These are phyloP conservation scores for Charaxes varanes DNA, from an alignment of 1,140 invertebrate species.

Conservation along the genomic window DNA sequence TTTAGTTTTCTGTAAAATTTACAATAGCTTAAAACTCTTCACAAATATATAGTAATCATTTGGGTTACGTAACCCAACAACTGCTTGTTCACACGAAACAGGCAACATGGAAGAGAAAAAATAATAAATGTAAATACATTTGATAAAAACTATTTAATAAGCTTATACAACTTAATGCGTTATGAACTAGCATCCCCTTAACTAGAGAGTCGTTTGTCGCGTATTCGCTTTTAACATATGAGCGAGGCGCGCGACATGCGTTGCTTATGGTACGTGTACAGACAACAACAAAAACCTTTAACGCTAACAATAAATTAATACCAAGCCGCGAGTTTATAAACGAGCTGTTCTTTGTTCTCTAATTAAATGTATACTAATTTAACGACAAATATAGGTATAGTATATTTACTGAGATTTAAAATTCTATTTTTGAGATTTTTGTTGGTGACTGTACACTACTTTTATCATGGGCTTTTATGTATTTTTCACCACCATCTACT, in stretches of 20 bases:
- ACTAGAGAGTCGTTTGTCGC: conserved; percentile 60
- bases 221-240: conserved; percentile 59
- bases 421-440: too few species aligned
- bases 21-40: conserved; percentile 73
- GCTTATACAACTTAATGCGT: conserved; percentile 54
- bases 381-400: too few species aligned
- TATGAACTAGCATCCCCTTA: conserved; percentile 51
- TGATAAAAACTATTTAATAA: conserved; percentile 60
- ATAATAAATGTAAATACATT: conserved; percentile 58
- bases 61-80: conserved; percentile 62
- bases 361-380: too few species aligned
- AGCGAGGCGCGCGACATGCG: conserved; percentile 31
- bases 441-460: conserved; percentile 9
- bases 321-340: too few species aligned
- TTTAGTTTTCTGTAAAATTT: conserved; percentile 74
- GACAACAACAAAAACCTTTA: conserved; percentile 13
- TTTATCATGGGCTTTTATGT: conserved; percentile 12
- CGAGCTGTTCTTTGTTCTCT: too few species aligned
- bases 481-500: too few species aligned
- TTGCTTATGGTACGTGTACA: conserved; percentile 9
- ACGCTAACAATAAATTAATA: too few species aligned
- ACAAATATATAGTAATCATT: conserved; percentile 67
- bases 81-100: conserved; percentile 44
- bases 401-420: too few species aligned
- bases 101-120: conserved; percentile 63